These are phyloP conservation scores for Arnoldichthys spilopterus DNA, from an alignment of 2,797 vertebrate genomes.

Conservation along the genomic window DNA sequence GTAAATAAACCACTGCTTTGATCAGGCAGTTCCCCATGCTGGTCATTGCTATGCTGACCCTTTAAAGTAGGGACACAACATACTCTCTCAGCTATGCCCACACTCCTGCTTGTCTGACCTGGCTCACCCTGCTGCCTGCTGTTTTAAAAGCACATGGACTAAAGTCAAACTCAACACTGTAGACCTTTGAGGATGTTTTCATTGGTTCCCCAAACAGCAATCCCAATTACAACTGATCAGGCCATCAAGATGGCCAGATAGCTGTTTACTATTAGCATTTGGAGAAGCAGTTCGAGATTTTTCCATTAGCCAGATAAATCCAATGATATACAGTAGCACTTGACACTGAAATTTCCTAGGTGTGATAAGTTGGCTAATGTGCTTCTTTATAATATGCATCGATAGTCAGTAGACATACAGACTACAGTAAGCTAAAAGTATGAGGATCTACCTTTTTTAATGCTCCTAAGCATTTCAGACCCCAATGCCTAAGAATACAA, in stretches of 20 bases:
- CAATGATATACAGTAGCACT: no score
- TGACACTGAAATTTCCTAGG: neutral
- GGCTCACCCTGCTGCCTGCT: constrained; percentile 7
- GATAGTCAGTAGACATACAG: neutral
- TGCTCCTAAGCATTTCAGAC: neutral
- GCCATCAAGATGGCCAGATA: neutral
- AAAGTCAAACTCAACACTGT: neutral
- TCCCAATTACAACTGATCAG: neutral
- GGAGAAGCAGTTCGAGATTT: no score
- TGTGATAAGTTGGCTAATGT: neutral
- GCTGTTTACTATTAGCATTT: neutral
- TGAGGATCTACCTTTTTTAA: no score
- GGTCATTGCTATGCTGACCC: constrained; percentile 26
- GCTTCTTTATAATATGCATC: neutral
- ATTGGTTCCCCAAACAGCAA: neutral
- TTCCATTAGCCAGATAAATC: no score
- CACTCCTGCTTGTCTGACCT: constrained; percentile 4
- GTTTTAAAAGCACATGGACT: constrained; percentile 20
- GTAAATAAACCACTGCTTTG: constrained; percentile 46
- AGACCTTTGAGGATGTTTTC: neutral
- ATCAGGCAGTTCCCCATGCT: constrained; percentile 18
- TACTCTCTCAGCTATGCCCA: constrained; percentile 25
- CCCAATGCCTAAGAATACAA: neutral
- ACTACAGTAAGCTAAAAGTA: no score
- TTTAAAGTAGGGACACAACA: constrained; percentile 39